These are phyloP conservation scores for Schizopygopsis malacanthus DNA, from an alignment of 2,797 vertebrate genomes.

Conservation along the genomic window DNA sequence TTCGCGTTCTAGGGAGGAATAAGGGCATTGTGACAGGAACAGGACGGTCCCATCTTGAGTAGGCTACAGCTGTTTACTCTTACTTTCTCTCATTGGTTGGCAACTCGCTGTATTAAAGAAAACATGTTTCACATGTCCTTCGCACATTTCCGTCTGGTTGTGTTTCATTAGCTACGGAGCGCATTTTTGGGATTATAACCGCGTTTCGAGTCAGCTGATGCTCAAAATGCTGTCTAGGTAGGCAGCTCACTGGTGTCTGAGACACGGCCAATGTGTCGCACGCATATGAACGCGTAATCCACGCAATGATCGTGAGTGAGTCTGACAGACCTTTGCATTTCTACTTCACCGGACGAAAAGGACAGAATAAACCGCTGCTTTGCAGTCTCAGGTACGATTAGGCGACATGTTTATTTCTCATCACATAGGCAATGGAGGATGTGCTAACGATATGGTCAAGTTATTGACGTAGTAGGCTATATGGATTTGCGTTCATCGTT, in stretches of 20 bases:
- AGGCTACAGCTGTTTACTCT: neutral
- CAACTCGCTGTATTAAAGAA: neutral
- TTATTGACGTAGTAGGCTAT: neutral
- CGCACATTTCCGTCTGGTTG: neutral
- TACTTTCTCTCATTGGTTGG: neutral
- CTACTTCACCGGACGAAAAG: slow-evolving; percentile 31
- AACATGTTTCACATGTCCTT: neutral
- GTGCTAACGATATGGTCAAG: neutral
- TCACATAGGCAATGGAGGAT: neutral
- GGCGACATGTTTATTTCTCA: neutral
- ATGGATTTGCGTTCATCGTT: neutral
- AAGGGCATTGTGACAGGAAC: neutral
- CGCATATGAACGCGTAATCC: slow-evolving; percentile 3
- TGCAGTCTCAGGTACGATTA: slow-evolving; percentile 30
- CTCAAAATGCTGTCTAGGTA: slow-evolving; percentile 20
- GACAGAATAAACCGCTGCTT: slow-evolving; percentile 19
- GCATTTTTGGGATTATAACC: neutral
- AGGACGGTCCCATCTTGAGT: neutral
- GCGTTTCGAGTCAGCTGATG: slow-evolving; percentile 8
- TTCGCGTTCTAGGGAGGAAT: neutral
- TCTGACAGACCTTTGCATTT: slow-evolving; percentile 27
- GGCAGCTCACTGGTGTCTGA: neutral
- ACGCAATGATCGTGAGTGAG: slow-evolving; percentile 11
- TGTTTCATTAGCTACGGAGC: neutral
- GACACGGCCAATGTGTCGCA: neutral